Percentiles rank a stretch among this genome's conserved stretches.
These are phyloP conservation scores for Tenrec ecaudatus DNA, from an alignment of 2,113 vertebrate species.

Conservation along the genomic window DNA sequence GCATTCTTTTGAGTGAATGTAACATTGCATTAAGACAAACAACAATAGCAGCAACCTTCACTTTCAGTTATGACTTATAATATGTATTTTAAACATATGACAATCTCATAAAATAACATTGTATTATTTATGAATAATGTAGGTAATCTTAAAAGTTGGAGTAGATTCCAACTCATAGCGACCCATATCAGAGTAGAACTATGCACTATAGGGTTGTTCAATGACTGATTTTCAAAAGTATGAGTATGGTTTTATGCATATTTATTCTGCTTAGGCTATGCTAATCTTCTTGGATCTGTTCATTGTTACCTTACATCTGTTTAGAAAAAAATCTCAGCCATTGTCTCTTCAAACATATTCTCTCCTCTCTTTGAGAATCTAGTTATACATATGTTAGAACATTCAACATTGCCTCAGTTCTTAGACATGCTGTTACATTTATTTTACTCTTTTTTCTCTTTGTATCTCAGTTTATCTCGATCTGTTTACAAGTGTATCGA, in stretches of 20 bases:
- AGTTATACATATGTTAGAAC: conserved; percentile 29
- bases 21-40: background rate
- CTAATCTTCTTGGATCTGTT: conserved; percentile 1
- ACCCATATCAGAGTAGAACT: no score
- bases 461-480: conserved; percentile 21
- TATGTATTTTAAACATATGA: background rate
- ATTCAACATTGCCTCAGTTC: background rate
- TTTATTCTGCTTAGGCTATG: background rate
- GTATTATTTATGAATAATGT: conserved; percentile 6
- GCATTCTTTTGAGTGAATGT: background rate
- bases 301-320: conserved; percentile 16
- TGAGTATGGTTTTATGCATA: background rate
- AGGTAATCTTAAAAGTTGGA: background rate
- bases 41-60: background rate
- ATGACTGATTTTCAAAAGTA: no score
- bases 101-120: background rate
- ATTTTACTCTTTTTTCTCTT: background rate
- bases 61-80: background rate
- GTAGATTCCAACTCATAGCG: no score
- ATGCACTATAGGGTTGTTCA: no score
- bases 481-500: background rate
- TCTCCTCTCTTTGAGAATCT: background rate
- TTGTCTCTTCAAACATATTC: conserved; percentile 1
- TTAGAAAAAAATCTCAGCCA: conserved; percentile 44
- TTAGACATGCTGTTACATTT: background rate